Evolutionary conservation across 2,888 invertebrate species (phyloP).

Genomic region (Hedychridium roseum): DNA sequence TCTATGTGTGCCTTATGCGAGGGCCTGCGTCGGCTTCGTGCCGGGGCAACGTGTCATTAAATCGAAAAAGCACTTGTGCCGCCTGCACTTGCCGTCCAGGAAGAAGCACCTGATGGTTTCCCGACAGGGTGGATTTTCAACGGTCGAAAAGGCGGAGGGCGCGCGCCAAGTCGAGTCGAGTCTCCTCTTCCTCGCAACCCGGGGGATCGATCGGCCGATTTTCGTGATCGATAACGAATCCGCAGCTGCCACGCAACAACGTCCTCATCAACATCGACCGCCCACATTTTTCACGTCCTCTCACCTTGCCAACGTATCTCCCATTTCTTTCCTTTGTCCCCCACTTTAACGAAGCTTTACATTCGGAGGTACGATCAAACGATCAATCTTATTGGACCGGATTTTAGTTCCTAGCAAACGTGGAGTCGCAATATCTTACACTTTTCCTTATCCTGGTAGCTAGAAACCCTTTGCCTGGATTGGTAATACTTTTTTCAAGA

Average conservation of each 20-base stretch:
- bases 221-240: constrained; percentile 49
- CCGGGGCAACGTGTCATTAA: constrained; percentile 54
- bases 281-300: no score
- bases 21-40: constrained; percentile 18
- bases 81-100: constrained; percentile 60
- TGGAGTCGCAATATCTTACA: no score
- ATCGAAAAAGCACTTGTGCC: constrained; percentile 57
- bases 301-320: background rate
- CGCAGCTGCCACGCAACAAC: constrained; percentile 40
- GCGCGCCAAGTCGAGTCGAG: constrained; percentile 7
- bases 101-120: constrained; percentile 58
- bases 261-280: constrained; percentile 13
- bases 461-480: no score
- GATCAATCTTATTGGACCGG: no score
- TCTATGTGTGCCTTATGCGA: no score
- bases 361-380: no score
- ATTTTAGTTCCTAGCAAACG: no score
- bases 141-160: constrained; percentile 26
- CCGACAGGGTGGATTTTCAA: constrained; percentile 45
- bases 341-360: no score
- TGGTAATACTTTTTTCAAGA: no score
- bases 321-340: background rate
- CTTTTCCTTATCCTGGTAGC: no score
- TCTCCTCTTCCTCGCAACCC: background rate
- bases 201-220: constrained; percentile 12